phyloP scores from a whole-genome alignment of 2,797 vertebrate species.

The Pangasius macronema region DNA sequence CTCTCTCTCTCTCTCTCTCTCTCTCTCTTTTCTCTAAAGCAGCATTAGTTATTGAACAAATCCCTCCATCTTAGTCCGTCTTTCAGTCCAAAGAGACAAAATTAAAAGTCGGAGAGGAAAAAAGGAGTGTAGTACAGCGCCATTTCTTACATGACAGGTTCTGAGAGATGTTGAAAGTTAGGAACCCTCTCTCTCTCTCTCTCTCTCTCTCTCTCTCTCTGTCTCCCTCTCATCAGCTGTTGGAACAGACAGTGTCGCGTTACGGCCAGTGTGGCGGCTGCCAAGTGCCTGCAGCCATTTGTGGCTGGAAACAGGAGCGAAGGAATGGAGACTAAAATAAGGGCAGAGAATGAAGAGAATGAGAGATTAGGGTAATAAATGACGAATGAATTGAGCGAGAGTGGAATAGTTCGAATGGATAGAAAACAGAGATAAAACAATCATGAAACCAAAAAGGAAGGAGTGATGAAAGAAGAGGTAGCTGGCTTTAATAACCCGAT shows the following conservation, averaged over 20 bases:
- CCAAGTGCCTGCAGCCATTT: constrained; percentile 30
- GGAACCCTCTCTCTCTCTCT: neutral
- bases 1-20: neutral
- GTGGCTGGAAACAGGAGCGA: constrained; percentile 26
- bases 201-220: constrained; percentile 13
- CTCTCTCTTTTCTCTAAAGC: neutral
- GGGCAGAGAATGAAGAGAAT: neutral
- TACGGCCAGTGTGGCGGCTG: constrained; percentile 3
- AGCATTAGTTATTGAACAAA: neutral
- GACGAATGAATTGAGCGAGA: neutral
- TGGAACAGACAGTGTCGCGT: constrained; percentile 25
- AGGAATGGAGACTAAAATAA: constrained; percentile 6
- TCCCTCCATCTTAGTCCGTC: neutral
- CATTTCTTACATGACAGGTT: no score
- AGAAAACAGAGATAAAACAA: neutral
- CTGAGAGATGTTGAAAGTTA: neutral
- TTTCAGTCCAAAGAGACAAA: no score
- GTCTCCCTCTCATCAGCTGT: constrained; percentile 35
- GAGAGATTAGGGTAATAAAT: neutral
- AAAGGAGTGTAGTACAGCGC: no score
- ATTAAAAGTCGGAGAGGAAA: no score
- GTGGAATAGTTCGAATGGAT: neutral
- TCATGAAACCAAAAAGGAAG: neutral
- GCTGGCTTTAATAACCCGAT: neutral
- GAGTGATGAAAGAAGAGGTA: neutral